Percentiles rank a stretch among this genome's conserved stretches.
Evolutionary conservation across 2,797 vertebrate species (phyloP).

Genomic region (Emys orbicularis): DNA sequence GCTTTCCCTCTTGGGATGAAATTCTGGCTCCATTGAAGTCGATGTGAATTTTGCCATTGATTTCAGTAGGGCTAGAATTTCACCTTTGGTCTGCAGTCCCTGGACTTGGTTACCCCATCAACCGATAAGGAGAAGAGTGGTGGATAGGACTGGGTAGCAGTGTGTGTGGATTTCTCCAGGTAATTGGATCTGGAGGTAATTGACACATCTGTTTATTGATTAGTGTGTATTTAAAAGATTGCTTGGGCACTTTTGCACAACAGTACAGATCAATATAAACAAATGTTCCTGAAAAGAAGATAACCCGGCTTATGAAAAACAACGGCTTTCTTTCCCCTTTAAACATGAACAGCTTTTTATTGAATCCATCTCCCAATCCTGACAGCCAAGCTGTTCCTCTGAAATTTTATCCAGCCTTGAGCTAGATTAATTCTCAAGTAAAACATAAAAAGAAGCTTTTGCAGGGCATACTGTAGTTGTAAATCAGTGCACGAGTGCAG

Average conservation of each 20-base stretch:
- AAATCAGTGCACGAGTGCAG: neutral
- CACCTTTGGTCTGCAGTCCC: neutral
- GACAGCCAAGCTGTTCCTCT: accelerated
- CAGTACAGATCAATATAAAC: neutral
- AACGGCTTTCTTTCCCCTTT: neutral
- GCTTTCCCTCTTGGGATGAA: neutral
- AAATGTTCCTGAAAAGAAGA: neutral
- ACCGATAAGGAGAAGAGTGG: neutral
- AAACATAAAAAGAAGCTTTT: accelerated
- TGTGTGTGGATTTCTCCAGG: neutral
- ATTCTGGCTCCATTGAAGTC: neutral
- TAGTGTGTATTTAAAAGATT: neutral
- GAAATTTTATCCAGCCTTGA: neutral
- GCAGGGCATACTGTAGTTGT: neutral
- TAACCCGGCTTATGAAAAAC: neutral
- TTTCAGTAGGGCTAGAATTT: neutral
- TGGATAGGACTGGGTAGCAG: neutral
- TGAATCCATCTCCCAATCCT: neutral
- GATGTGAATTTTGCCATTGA: neutral
- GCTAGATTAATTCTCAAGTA: neutral
- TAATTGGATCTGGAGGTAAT: neutral
- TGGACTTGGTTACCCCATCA: neutral
- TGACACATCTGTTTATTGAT: neutral
- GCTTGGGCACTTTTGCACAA: neutral
- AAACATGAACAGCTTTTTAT: accelerated